phyloP scores from a whole-genome alignment of 1,140 invertebrate species.

The Drosophila pseudoananassae region DNA sequence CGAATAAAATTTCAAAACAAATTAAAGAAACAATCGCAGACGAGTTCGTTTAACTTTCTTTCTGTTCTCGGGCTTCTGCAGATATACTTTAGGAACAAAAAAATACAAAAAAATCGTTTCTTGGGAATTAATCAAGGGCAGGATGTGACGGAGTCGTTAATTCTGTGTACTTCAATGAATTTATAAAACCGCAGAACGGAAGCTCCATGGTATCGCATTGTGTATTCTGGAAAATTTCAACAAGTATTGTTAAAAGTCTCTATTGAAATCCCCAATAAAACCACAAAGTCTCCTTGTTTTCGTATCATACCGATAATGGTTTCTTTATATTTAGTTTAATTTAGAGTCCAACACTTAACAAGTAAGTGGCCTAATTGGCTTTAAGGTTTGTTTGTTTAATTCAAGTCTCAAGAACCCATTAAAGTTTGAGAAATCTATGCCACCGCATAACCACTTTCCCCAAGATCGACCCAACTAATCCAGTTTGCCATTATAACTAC shows the following conservation, averaged over 20 bases:
- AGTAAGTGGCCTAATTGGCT: no score
- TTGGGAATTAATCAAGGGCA: not conserved
- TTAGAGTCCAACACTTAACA: not conserved
- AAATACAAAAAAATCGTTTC: slow-evolving; percentile 13
- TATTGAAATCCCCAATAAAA: no score
- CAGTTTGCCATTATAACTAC: slow-evolving; percentile 26
- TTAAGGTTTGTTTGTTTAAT: no score
- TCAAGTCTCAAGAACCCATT: not conserved
- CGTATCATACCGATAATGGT: no score
- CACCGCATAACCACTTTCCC: not conserved
- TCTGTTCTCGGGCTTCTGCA: slow-evolving; percentile 7
- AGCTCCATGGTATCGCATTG: not conserved
- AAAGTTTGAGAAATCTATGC: not conserved
- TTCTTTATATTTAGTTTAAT: not conserved
- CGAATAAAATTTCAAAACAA: slow-evolving; percentile 30
- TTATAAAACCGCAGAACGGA: slow-evolving; percentile 14
- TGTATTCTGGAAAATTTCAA: not conserved
- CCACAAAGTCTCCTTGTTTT: no score
- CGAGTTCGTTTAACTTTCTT: slow-evolving; percentile 63
- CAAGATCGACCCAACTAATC: slow-evolving; percentile 4
- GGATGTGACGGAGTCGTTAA: slow-evolving; percentile 27
- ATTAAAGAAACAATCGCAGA: slow-evolving; percentile 26
- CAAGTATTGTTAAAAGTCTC: not conserved
- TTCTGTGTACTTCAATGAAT: slow-evolving; percentile 26
- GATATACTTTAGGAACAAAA: slow-evolving; percentile 13